Percentiles rank a stretch among this genome's conserved stretches.
phyloP scores from a whole-genome alignment of 2,113 vertebrate genomes.

The Plecotus auritus region DNA sequence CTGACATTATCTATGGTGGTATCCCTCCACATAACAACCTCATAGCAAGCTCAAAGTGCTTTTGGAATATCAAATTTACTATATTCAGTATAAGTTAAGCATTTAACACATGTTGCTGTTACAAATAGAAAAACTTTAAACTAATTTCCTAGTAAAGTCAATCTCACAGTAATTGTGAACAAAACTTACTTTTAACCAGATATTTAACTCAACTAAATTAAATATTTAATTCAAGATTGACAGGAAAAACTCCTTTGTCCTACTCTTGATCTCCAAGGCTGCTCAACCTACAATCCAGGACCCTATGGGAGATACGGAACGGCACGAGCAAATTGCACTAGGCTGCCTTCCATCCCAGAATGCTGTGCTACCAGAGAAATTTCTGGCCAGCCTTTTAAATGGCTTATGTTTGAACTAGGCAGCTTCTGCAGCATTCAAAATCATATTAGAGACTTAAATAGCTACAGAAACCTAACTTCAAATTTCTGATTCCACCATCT shows the following conservation, averaged over 20 bases:
- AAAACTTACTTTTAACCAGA: constrained; percentile 33
- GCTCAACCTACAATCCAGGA: background rate
- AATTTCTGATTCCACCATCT: background rate
- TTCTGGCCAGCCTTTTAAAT: background rate
- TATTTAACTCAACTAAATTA: constrained; percentile 5
- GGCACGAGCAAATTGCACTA: background rate
- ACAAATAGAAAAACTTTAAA: constrained; percentile 21
- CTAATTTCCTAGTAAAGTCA: background rate
- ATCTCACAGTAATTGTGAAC: background rate
- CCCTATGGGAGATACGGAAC: background rate
- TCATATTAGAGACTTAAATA: background rate
- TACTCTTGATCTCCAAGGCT: background rate
- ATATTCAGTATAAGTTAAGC: background rate
- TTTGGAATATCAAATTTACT: background rate
- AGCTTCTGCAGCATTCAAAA: background rate
- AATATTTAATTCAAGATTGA: background rate
- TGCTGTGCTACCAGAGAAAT: background rate
- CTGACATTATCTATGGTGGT: background rate
- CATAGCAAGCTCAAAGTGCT: background rate
- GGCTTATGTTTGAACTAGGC: background rate
- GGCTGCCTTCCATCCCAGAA: background rate
- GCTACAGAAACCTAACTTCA: background rate
- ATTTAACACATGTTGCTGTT: background rate
- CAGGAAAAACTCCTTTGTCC: background rate
- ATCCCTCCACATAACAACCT: background rate